Conservation (phyloP, 1,140 invertebrate genomes). For the Neodiprion fabricii region DNA sequence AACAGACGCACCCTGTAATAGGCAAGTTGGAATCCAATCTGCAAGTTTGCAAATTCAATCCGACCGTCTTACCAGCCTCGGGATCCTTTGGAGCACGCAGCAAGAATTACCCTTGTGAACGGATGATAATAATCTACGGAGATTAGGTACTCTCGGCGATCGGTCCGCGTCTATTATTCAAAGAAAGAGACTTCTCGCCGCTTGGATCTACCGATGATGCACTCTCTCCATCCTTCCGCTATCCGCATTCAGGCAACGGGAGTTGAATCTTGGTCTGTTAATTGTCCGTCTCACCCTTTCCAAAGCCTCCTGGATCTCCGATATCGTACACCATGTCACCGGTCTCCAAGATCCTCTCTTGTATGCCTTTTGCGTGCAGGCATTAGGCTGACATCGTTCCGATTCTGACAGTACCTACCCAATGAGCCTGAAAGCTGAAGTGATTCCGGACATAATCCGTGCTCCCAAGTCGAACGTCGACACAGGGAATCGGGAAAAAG, state of each 20-base stretch:
- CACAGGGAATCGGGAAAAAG: neutral
- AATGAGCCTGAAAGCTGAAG: too few relatives aligned
- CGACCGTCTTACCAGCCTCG: constrained; percentile 38
- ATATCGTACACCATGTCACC: neutral
- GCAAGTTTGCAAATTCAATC: constrained; percentile 65
- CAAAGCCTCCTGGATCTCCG: neutral
- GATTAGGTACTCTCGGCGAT: neutral
- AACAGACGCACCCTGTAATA: constrained; percentile 65
- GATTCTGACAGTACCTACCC: too few relatives aligned
- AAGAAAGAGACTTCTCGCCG: neutral
- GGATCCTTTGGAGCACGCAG: neutral
- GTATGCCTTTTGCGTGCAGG: too few relatives aligned
- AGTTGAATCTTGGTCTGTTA: neutral
- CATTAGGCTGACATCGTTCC: too few relatives aligned
- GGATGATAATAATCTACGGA: neutral
- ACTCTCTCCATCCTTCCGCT: constrained; percentile 11
- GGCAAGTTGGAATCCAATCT: constrained; percentile 65
- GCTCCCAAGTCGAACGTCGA: too few relatives aligned
- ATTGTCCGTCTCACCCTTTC: neutral
- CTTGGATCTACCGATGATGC: neutral
- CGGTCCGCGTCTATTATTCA: neutral
- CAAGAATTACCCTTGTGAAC: neutral
- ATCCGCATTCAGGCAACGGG: constrained; percentile 2
- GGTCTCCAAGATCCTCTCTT: neutral
- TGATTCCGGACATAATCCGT: too few relatives aligned